Evolutionary conservation across 37 sponge, comb jelly and placozoan genomes (phyloP), one percentile per base, ranked within the genome.

Genomic region (Geodia barretti): DNA sequence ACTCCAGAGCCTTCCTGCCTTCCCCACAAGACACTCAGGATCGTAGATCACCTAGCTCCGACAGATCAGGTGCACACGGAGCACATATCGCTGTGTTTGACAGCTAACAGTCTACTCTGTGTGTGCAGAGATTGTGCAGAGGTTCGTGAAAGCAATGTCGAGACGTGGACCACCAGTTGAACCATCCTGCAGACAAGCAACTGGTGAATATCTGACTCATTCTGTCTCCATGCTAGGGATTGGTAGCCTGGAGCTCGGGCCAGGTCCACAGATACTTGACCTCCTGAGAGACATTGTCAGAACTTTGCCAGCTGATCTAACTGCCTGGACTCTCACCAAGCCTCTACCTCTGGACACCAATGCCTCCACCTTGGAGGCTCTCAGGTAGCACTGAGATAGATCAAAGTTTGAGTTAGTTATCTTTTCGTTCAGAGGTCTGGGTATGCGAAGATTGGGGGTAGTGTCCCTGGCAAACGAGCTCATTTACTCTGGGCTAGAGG

Each of bases 381-480:
- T 14, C 60, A 20, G 14, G 20, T 20, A 59, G 20, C 60, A 59
- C 20, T 59, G 19, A 59, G 20, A 59, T 20, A 59, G 14, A 59
- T 21, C n/a, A n/a, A n/a, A n/a, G 20, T 21, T 59, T 14, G 14
- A 59, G 60, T 20, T 30, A 64, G 4, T 30, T 30, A 30, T 30
- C 5, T 3, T 30, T 64, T 30, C 1, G 21, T 60, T 21, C 86
- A 70, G 74, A 0, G 42, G 4, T 19, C 47, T 72, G 30, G 73
- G 60, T 21, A 41, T 54, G 1, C 34, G 78, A 1, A 70, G 81
- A 11, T 37, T 76, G n/a, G 38, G 29, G 21, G 69, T 90, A 0
- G 42, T 91, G 26, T 91, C 91, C 26, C 74, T 91, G 28, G 86
- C 87, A 11, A 85, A 78, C 70, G 41, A 19, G 0, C 67, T 26